These are phyloP conservation scores for Lagocephalus sceleratus DNA, from an alignment of 2,797 vertebrate genomes.

Conservation along the genomic window DNA sequence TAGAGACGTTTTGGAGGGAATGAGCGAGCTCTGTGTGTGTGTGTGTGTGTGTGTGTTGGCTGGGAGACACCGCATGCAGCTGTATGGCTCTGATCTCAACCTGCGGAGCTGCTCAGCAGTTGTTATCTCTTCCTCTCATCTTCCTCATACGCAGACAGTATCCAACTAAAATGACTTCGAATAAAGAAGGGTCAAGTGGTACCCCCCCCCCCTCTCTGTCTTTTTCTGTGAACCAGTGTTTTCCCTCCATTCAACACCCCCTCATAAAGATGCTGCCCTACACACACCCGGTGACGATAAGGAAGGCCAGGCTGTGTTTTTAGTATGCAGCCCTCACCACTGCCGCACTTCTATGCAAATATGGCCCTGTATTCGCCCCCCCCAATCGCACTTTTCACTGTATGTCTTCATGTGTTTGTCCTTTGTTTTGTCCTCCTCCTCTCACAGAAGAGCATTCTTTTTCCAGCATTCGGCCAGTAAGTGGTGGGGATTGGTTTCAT, in stretches of 20 bases:
- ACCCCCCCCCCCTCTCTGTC: constrained; percentile 15
- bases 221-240: constrained; percentile 24
- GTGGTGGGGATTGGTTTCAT: too few relatives aligned
- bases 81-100: constrained; percentile 36
- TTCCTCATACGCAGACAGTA: constrained; percentile 38
- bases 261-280: constrained; percentile 32
- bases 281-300: constrained; percentile 37
- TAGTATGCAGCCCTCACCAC: constrained; percentile 35
- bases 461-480: constrained; percentile 1
- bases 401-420: constrained; percentile 11
- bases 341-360: constrained; percentile 58
- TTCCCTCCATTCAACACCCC: constrained; percentile 3
- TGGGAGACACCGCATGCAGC: constrained; percentile 4
- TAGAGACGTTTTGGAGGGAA: constrained; percentile 8
- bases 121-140: constrained; percentile 45
- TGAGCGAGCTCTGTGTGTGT: constrained; percentile 7
- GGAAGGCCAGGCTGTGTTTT: constrained; percentile 37
- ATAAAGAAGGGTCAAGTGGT: constrained; percentile 41
- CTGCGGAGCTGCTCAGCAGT: constrained; percentile 40
- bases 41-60: background rate
- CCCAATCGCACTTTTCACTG: constrained; percentile 11
- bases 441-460: background rate
- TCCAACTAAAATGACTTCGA: constrained; percentile 37
- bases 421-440: constrained; percentile 12
- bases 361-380: constrained; percentile 45